phyloP scores from a whole-genome alignment of 2,888 invertebrate genomes.

The Tuta absoluta region DNA sequence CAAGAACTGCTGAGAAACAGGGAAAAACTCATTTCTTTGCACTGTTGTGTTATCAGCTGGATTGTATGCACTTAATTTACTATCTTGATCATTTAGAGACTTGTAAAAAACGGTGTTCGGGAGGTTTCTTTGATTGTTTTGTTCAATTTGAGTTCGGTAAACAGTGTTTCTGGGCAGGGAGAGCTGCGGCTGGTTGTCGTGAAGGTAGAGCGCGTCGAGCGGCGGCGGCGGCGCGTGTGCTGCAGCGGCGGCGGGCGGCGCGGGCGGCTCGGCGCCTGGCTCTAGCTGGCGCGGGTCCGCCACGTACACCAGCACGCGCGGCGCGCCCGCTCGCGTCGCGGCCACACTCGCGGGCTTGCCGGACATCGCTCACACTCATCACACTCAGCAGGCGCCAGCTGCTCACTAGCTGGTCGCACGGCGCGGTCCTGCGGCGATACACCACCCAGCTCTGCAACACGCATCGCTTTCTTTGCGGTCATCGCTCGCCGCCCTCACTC shows the following conservation, averaged over 20 bases:
- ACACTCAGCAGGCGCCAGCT: constrained; percentile 79
- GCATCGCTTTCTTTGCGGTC: constrained; percentile 69
- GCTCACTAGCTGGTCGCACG: constrained; percentile 70
- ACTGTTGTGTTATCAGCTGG: constrained; percentile 47
- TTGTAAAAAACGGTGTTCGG: constrained; percentile 61
- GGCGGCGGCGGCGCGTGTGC: constrained; percentile 41
- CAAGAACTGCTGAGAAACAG: constrained; percentile 55
- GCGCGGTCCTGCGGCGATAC: constrained; percentile 54
- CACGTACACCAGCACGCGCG: constrained; percentile 80
- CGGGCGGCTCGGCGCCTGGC: constrained; percentile 70
- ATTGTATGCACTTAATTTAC: constrained; percentile 56
- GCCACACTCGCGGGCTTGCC: constrained; percentile 88
- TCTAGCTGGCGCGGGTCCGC: constrained; percentile 78
- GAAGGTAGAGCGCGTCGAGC: constrained; percentile 55
- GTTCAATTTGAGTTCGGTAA: constrained; percentile 53
- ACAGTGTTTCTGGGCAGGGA: constrained; percentile 52
- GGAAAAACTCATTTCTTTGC: constrained; percentile 58
- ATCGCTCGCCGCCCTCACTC: constrained; percentile 66
- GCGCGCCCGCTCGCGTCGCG: constrained; percentile 78
- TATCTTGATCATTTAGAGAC: constrained; percentile 55
- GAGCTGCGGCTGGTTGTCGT: constrained; percentile 56
- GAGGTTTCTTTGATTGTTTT: constrained; percentile 52
- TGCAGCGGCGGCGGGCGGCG: constrained; percentile 50
- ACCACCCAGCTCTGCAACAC: constrained; percentile 53
- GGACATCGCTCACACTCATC: constrained; percentile 89